Conservation (phyloP, 2,888 invertebrate species). For the Drosophila conformis region DNA sequence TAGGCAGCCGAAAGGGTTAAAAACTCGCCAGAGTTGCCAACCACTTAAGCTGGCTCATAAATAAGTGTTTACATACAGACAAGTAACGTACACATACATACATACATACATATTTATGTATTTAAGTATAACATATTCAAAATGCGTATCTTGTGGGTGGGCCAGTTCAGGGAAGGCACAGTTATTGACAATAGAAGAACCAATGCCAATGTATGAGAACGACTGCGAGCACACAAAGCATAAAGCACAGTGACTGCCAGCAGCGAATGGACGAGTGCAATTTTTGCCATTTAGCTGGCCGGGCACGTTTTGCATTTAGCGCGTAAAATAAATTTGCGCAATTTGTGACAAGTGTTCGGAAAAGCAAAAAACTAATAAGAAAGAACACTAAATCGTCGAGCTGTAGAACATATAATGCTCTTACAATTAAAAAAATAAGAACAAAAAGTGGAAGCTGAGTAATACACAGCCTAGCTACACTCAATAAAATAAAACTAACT, state of each 20-base stretch:
- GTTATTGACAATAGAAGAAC: conserved; percentile 62
- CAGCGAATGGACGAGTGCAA: conserved; percentile 44
- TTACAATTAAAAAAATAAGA: neutral
- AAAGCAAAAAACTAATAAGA: conserved; percentile 33
- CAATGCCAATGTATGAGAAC: conserved; percentile 26
- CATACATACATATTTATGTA: conserved; percentile 1
- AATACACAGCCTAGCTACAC: neutral
- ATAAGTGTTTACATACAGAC: conserved; percentile 20
- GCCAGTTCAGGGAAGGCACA: conserved; percentile 64
- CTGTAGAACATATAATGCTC: neutral
- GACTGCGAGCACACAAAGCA: neutral
- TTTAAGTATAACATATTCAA: conserved; percentile 40
- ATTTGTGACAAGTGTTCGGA: conserved; percentile 77
- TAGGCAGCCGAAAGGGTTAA: conserved; percentile 64
- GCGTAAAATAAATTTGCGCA: conserved; percentile 80
- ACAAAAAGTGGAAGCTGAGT: neutral
- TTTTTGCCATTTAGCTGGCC: conserved; percentile 76
- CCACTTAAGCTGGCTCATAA: conserved; percentile 33
- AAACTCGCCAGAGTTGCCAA: conserved; percentile 42
- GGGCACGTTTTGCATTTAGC: conserved; percentile 79
- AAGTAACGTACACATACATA: conserved; percentile 2
- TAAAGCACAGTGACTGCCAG: neutral
- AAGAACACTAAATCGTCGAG: neutral
- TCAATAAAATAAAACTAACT: neutral
- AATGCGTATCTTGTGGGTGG: conserved; percentile 64